Conservation (phyloP, 1,140 invertebrate species). For the Cheumatopsyche charites region DNA sequence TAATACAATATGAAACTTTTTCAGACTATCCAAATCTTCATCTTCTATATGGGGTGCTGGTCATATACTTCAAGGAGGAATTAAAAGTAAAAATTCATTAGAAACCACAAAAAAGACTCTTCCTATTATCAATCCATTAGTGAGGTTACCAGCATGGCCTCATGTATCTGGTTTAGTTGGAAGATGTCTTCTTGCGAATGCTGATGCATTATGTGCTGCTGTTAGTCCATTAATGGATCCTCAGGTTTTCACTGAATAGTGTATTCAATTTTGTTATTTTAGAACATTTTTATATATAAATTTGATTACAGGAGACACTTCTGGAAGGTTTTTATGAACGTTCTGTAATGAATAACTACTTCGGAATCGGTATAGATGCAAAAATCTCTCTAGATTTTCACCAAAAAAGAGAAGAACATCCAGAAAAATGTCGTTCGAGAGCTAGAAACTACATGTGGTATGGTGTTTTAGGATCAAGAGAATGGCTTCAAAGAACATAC, state of each 20-base stretch:
- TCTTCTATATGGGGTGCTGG: constrained; percentile 62
- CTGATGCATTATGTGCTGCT: constrained; percentile 94
- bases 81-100: constrained; percentile 51
- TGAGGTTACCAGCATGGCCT: constrained; percentile 85
- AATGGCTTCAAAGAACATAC: constrained; percentile 89
- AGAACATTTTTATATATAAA: not conserved
- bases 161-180: constrained; percentile 65
- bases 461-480: constrained; percentile 92
- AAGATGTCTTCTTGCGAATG: constrained; percentile 88
- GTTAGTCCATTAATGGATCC: constrained; percentile 92
- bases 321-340: constrained; percentile 92
- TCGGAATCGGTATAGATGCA: constrained; percentile 98
- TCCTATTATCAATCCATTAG: constrained; percentile 90
- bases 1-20: not conserved
- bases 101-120: constrained; percentile 69
- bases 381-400: constrained; percentile 98
- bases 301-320: constrained; percentile 75
- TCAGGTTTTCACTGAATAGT: constrained; percentile 13
- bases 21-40: constrained; percentile 59
- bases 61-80: constrained; percentile 50
- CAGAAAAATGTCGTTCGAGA: constrained; percentile 92
- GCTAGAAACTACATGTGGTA: constrained; percentile 99
- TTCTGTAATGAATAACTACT: constrained; percentile 99
- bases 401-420: constrained; percentile 96
- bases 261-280: not conserved